Evolutionary conservation across 1,140 invertebrate species (phyloP), one percentile per base, ranked within the genome.

Genomic region (Rhagoletis pomonella): DNA sequence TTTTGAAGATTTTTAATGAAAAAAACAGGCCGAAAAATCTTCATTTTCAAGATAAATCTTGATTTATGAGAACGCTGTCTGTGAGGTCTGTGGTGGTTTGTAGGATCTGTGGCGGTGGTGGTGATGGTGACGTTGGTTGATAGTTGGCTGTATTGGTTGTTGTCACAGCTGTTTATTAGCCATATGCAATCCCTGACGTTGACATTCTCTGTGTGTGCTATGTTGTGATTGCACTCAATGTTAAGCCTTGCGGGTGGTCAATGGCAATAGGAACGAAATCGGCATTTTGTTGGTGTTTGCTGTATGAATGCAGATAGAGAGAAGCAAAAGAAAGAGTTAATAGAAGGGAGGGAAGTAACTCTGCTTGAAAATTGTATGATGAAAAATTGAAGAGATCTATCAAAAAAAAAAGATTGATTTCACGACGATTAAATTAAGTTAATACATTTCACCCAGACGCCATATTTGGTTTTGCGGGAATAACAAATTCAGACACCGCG

Each of bases 171-270:
- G 73, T 44, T 81, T 81, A 81, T 81, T 81, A 55, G 50, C 10
- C 1, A 55, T 10, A 50, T 81, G 44, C 12, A 81, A 81, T n/a
- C 73, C 69, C 47, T 81, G 47, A 19, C 47, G 73, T 58, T 81
- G 73, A 55, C 73, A 55, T 58, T 55, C 73, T 81, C 67, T 73
- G 39, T 73, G 67, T 44, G 39, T 69, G 60, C 19, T 69, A 39
- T 81, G 73, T n/a, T 50, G 50, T 81, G 73, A 81, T 81, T 81
- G 17, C 73, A 50, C 55, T 50, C 47, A 81, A 55, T 81, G 73
- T 55, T 55, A 81, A 19, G 7, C 73, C 73, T 81, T 81, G 47
- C 47, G 29, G 73, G 47, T 81, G 73, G 73, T 81, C 73, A 81
- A 81, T 81, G 73, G 73, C 73, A 81, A 81, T 81, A 55, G 73